Evolutionary conservation across 2,888 invertebrate species (phyloP).

Genomic region (Halocaridina rubra): DNA sequence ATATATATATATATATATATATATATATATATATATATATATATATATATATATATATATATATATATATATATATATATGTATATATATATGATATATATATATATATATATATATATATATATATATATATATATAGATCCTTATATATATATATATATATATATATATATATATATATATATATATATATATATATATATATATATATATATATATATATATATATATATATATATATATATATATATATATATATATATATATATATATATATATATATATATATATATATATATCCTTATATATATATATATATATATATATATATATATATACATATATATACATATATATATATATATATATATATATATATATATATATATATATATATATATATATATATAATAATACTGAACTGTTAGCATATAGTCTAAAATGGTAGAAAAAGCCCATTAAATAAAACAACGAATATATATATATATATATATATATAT

Average conservation of each 20-base stretch:
- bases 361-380: neutral
- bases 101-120: neutral
- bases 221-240: neutral
- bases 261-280: neutral
- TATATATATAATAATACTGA: neutral
- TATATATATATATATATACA: neutral
- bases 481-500: too few species aligned
- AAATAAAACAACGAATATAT: too few species aligned
- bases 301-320: neutral
- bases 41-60: neutral
- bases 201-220: neutral
- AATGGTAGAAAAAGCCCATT: too few species aligned
- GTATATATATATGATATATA: neutral
- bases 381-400: neutral
- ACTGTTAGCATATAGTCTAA: too few species aligned
- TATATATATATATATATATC: neutral
- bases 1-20: slow-evolving; percentile 8
- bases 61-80: neutral
- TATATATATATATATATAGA: neutral
- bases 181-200: neutral
- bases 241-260: neutral
- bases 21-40: neutral
- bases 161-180: neutral
- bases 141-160: neutral
- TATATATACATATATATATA: neutral